Base-by-base conservation (phyloP, 2,113 vertebrate genomes). In the Cariama cristata region DNA sequence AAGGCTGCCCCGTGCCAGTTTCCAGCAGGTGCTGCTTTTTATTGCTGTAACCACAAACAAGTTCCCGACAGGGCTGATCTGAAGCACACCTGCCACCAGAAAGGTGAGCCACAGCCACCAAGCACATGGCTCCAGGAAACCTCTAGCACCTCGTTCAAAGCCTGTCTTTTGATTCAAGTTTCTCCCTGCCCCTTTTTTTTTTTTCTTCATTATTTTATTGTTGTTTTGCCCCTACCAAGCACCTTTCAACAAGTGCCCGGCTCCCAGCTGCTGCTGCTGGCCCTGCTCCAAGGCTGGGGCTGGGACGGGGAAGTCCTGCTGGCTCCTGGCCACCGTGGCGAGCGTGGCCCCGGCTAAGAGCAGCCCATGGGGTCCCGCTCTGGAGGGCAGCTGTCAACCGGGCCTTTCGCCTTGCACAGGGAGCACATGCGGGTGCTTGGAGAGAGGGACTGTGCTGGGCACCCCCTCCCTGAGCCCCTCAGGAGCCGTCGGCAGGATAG, bases 231-330 rank as follows among this genome's bases (percentile, higher is more conserved):
- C 97, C 93, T 86, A 91, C 97, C 76, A 91, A 97, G 97, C 96
- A 98, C 98, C 97, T 98, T 98, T 98, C 97, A 97, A 97, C 97
- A 98, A 98, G 97, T 97, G 97, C 98, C 97, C 76, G 92, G 96
- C 97, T 98, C 98, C 98, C 98, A 99, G 98, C 98, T 98, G 98
- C 98, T 98, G 96, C 94, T 92, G 82, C 97, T 98, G 98, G 98
- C 98, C 90, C 88, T 22, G 55, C 86, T 98, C 98, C 98, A 98
- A 96, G 95, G 93, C 93, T 95, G 95, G 94, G 91, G 95, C 94
- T 97, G 84, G 95, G 96, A 88, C 6, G 14, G 97, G 98, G 98
- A 98, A 98, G 95, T 97, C 97, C 98, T 97, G 82, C 95, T 98
- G 98, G 98, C 98, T 97, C 82, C 79, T 24, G 72, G 98, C 98